These are phyloP conservation scores for Goniozus legneri DNA, from an alignment of 1,140 invertebrate genomes.

Conservation along the genomic window DNA sequence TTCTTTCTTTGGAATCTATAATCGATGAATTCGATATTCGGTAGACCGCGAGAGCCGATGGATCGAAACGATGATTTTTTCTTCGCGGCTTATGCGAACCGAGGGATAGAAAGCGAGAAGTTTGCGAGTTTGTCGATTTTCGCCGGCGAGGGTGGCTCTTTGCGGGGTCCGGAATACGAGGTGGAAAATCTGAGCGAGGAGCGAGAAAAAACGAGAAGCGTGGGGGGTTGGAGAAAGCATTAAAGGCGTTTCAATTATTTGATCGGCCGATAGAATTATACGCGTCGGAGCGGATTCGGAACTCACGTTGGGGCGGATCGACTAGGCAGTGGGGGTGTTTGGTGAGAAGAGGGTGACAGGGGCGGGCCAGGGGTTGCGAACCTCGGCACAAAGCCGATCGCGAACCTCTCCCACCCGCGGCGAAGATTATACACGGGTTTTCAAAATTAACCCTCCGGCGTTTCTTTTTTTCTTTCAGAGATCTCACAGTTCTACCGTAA, in stretches of 20 bases:
- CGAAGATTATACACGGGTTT: not conserved
- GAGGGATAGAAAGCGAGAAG: slow-evolving; percentile 12
- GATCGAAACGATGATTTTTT: too few relatives aligned
- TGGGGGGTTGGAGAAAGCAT: not conserved
- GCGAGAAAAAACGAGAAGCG: too few relatives aligned
- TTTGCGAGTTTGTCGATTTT: not conserved
- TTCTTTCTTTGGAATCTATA: too few relatives aligned
- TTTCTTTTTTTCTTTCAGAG: too few relatives aligned
- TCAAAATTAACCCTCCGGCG: too few relatives aligned
- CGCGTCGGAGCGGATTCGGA: slow-evolving; percentile 19
- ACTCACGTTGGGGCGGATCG: not conserved
- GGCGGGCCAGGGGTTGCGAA: not conserved
- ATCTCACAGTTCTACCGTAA: too few relatives aligned
- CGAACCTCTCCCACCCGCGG: not conserved
- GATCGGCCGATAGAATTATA: slow-evolving; percentile 34
- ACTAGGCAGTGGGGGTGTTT: not conserved
- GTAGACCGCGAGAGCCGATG: too few relatives aligned
- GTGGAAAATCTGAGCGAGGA: too few relatives aligned
- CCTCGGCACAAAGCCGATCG: not conserved
- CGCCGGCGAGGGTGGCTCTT: not conserved
- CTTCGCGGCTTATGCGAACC: slow-evolving; percentile 2
- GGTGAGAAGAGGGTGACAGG: slow-evolving; percentile 1
- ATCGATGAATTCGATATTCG: too few relatives aligned
- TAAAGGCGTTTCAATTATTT: slow-evolving; percentile 34
- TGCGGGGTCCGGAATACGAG: too few relatives aligned